Conservation (phyloP, 2,888 invertebrate genomes). For the Amphipoea lucens region DNA sequence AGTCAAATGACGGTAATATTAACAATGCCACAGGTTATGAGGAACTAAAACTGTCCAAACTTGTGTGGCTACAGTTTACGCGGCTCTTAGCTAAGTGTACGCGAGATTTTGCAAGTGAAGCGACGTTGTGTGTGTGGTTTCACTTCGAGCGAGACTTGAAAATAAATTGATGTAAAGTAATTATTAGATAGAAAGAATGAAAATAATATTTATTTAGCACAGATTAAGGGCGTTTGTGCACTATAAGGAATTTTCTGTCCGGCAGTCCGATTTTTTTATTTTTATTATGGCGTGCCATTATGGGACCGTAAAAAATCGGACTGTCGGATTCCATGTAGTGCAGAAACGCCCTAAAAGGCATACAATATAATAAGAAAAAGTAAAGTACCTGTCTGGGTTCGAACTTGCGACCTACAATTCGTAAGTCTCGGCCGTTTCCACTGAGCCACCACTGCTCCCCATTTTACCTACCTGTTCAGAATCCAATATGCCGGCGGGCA, state of each 20-base stretch:
- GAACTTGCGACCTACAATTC: too few species aligned
- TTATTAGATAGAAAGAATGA: not conserved
- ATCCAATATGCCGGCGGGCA: not conserved
- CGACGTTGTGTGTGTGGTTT: constrained; percentile 18
- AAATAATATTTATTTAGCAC: not conserved
- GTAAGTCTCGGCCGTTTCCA: too few species aligned
- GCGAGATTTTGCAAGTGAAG: constrained; percentile 55
- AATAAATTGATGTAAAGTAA: not conserved
- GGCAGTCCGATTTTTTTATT: too few species aligned
- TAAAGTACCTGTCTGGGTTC: too few species aligned
- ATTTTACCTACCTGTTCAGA: not conserved
- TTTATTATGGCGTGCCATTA: too few species aligned
- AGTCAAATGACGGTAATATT: constrained; percentile 4
- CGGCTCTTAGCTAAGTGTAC: constrained; percentile 42
- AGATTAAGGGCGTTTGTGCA: too few species aligned
- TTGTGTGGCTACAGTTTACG: constrained; percentile 37
- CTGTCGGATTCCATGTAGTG: too few species aligned
- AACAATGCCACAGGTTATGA: constrained; percentile 22
- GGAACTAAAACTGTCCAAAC: constrained; percentile 34
- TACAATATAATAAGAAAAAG: too few species aligned
- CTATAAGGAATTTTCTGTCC: too few species aligned
- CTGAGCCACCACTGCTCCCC: too few species aligned
- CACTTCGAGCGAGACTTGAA: constrained; percentile 10
- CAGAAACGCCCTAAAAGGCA: not conserved
- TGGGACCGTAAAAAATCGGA: too few species aligned